phyloP scores from a whole-genome alignment of 2,888 invertebrate species.

The Cheiracanthium punctorium region DNA sequence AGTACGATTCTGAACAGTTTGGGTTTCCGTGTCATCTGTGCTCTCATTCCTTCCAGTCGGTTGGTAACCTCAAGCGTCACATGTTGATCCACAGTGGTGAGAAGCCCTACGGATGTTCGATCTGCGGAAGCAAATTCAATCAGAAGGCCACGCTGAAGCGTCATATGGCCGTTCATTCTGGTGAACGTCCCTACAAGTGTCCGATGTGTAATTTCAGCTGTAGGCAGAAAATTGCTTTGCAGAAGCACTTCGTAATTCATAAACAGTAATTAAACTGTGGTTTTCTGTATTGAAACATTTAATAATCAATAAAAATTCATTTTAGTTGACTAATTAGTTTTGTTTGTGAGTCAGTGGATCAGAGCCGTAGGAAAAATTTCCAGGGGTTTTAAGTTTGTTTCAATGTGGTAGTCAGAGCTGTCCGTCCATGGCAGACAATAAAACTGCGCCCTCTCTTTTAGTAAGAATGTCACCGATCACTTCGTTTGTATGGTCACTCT shows the following conservation, averaged over 20 bases:
- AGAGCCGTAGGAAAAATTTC: too few relatives aligned
- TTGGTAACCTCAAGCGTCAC: background rate
- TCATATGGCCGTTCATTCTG: background rate
- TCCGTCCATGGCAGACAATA: too few relatives aligned
- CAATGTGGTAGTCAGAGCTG: too few relatives aligned
- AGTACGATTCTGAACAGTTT: background rate
- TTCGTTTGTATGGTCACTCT: too few relatives aligned
- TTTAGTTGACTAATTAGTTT: too few relatives aligned
- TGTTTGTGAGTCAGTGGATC: too few relatives aligned
- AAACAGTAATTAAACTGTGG: too few relatives aligned
- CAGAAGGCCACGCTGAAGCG: constrained; percentile 21
- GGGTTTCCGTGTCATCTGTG: background rate
- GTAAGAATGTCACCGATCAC: too few relatives aligned
- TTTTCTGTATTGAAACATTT: too few relatives aligned
- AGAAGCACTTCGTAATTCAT: background rate
- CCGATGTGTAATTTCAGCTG: background rate
- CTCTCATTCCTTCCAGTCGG: background rate
- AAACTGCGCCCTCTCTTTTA: too few relatives aligned
- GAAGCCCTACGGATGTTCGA: constrained; percentile 1
- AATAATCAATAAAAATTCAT: too few relatives aligned
- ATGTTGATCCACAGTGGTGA: constrained; percentile 26
- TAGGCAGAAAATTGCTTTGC: background rate
- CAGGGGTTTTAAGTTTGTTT: too few relatives aligned
- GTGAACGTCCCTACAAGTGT: background rate
- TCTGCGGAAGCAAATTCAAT: constrained; percentile 9